phyloP scores from a whole-genome alignment of 2,888 invertebrate species.

The Sphaeridia pumilis region DNA sequence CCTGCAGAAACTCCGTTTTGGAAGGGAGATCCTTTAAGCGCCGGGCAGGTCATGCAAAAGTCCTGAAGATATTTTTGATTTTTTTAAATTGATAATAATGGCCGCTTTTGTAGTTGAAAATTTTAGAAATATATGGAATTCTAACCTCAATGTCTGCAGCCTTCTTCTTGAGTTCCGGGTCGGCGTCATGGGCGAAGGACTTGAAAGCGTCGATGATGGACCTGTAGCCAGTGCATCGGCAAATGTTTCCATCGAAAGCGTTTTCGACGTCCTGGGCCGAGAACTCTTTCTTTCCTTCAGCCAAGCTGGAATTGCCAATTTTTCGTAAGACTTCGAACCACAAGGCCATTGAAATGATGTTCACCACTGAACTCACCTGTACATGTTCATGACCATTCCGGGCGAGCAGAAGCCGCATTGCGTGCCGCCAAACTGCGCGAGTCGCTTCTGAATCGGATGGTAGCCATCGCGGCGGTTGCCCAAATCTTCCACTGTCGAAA shows the following conservation, averaged over 20 bases:
- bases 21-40: not conserved
- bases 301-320: slow-evolving; percentile 3
- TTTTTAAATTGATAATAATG: too few species aligned
- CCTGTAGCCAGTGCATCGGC: slow-evolving; percentile 64
- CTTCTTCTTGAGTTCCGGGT: slow-evolving; percentile 45
- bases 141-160: slow-evolving; percentile 42
- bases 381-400: slow-evolving; percentile 67
- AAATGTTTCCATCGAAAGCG: slow-evolving; percentile 57
- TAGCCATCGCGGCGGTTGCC: slow-evolving; percentile 55
- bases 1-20: not conserved
- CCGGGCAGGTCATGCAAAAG: slow-evolving; percentile 1
- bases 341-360: not conserved
- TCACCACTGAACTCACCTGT: slow-evolving; percentile 44
- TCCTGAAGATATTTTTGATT: slow-evolving; percentile 3
- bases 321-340: not conserved
- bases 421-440: slow-evolving; percentile 56
- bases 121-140: not conserved
- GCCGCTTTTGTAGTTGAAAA: too few species aligned
- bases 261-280: slow-evolving; percentile 55
- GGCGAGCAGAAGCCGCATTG: slow-evolving; percentile 67
- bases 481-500: slow-evolving; percentile 60
- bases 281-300: slow-evolving; percentile 36
- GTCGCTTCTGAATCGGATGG: slow-evolving; percentile 53
- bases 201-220: slow-evolving; percentile 59
- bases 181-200: slow-evolving; percentile 53